These are phyloP conservation scores for Nectonema munidae DNA, from an alignment of 2,888 invertebrate species.

Conservation along the genomic window DNA sequence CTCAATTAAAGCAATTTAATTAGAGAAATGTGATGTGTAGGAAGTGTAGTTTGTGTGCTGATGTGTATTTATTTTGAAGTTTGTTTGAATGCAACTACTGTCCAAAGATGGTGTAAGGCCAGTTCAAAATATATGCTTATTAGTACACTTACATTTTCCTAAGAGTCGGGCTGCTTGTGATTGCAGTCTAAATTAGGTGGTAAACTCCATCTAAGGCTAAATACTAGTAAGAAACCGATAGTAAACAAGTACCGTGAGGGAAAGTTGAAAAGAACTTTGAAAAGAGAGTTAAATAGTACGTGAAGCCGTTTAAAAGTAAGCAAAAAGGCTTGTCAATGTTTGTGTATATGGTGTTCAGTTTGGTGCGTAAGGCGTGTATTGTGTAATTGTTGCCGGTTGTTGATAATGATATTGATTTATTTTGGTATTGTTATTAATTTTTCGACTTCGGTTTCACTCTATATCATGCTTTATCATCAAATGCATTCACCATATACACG, in stretches of 20 bases:
- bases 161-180: constrained; percentile 32
- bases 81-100: constrained; percentile 19
- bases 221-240: constrained; percentile 34
- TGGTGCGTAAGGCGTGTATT: no score
- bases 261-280: constrained; percentile 39
- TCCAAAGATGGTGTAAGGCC: constrained; percentile 24
- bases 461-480: no score
- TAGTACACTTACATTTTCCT: constrained; percentile 21
- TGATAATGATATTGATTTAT: no score
- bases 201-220: constrained; percentile 31
- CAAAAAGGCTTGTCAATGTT: constrained; percentile 23
- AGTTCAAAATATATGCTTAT: constrained; percentile 19
- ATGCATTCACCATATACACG: no score
- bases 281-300: constrained; percentile 32
- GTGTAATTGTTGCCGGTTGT: no score
- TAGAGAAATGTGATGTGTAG: constrained; percentile 30
- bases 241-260: constrained; percentile 35
- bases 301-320: constrained; percentile 27
- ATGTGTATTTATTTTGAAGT: constrained; percentile 16
- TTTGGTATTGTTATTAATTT: no score
- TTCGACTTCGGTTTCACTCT: no score
- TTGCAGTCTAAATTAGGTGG: constrained; percentile 32
- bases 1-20: constrained; percentile 23
- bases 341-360: no score
- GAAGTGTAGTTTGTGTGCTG: constrained; percentile 19